phyloP scores from a whole-genome alignment of 2,888 invertebrate genomes.

The Endomychus coccineus region DNA sequence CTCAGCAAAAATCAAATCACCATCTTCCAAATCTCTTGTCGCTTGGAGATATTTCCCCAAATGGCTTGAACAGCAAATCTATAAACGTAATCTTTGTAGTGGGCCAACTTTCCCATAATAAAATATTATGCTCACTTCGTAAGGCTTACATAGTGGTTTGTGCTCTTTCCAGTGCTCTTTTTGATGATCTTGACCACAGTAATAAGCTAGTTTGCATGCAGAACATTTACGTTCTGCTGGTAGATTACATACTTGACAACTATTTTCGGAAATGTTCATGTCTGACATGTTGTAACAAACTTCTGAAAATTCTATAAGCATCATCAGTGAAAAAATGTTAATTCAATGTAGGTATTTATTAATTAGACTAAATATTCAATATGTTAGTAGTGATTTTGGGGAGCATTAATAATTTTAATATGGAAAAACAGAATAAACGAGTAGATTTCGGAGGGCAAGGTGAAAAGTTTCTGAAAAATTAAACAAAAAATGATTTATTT shows the following conservation, averaged over 20 bases:
- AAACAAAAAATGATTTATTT: no score
- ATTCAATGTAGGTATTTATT: no score
- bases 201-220: conserved; percentile 60
- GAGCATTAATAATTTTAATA: no score
- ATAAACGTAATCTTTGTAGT: conserved; percentile 11
- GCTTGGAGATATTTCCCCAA: conserved; percentile 59
- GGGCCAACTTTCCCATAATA: neutral
- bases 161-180: conserved; percentile 65
- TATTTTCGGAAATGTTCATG: neutral
- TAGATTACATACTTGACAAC: conserved; percentile 45
- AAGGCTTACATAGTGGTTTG: conserved; percentile 55
- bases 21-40: conserved; percentile 58
- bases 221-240: conserved; percentile 59
- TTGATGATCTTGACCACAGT: conserved; percentile 66
- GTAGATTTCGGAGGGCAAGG: no score
- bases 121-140: conserved; percentile 39
- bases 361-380: no score
- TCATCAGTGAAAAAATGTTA: no score
- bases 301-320: no score
- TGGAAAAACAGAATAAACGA: no score
- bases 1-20: conserved; percentile 61
- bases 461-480: no score
- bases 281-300: conserved; percentile 4
- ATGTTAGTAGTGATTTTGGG: no score
- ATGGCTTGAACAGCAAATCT: conserved; percentile 47